Evolutionary conservation across 2,797 vertebrate species (phyloP), one percentile per base, ranked within the genome.

Genomic region (Synanceia verrucosa): DNA sequence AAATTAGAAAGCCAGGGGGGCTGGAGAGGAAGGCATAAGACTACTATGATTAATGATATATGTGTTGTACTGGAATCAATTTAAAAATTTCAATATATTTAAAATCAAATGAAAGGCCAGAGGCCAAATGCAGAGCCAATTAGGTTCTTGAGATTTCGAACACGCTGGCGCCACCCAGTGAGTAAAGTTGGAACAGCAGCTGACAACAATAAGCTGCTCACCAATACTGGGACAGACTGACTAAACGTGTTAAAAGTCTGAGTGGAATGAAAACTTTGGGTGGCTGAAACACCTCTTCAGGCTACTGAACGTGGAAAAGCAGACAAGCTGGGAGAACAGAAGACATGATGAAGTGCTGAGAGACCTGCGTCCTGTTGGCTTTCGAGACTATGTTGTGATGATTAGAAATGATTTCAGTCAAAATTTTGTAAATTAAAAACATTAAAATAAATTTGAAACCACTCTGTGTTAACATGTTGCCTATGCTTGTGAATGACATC

Each of bases 401-500:
- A 79, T 65, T 24, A 23, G 31, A 78, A 84, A 70, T 46, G 18
- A 80, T 72, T 68, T 82, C 21, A 77, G 62, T 79, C 78, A 62
- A 84, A 81, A 79, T 83, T 66, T 72, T 62, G n/a, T 34, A 86
- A 83, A 86, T 34, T 29, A 83, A 79, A 83, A 73, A 67, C 26
- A 76, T 24, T 14, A 53, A 86, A 74, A 70, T 61, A 4, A 69
- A 65, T 61, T 76, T 52, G 48, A 84, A 85, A 82, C 69, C 70
- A 72, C 73, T 73, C 73, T 19, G 86, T 57, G 86, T 62, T 50
- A 59, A 88, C 57, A 63, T 36, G 65, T 88, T 69, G 79, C 65
- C 84, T 88, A 84, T 75, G 74, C 79, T 73, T 39, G 48, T 83
- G 82, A 89, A 89, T 86, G 85, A 89, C 89, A 91, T 88, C 86